These are phyloP conservation scores for Heteropelma amictum DNA, from an alignment of 2,888 invertebrate genomes.

Conservation along the genomic window DNA sequence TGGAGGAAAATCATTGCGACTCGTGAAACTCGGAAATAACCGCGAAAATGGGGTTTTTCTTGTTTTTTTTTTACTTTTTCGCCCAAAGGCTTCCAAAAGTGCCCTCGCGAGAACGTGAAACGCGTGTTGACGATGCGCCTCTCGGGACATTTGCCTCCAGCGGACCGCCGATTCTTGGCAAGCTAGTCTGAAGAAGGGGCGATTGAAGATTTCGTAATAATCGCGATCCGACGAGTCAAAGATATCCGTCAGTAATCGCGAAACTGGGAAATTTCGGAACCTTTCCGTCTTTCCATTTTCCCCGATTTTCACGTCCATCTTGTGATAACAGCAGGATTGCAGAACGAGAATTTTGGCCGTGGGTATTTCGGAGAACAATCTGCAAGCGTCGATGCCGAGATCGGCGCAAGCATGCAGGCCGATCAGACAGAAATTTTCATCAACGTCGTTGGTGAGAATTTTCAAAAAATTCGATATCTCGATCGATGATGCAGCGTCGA, in stretches of 20 bases:
- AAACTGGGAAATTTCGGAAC: constrained; percentile 85
- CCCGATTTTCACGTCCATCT: constrained; percentile 76
- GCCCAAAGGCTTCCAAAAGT: constrained; percentile 82
- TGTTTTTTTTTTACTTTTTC: constrained; percentile 78
- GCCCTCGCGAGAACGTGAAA: constrained; percentile 79
- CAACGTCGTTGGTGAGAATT: constrained; percentile 72
- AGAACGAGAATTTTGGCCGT: constrained; percentile 81
- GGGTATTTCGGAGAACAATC: constrained; percentile 82
- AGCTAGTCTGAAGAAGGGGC: constrained; percentile 86
- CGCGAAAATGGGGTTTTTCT: not conserved
- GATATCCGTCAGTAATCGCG: constrained; percentile 78
- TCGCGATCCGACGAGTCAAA: constrained; percentile 70
- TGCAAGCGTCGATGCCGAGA: constrained; percentile 84
- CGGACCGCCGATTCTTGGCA: constrained; percentile 83
- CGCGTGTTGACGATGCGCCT: constrained; percentile 77
- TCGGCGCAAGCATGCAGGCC: constrained; percentile 90
- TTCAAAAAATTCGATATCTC: constrained; percentile 77
- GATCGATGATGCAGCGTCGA: constrained; percentile 79
- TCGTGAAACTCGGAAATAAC: too few relatives aligned
- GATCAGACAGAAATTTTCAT: constrained; percentile 77
- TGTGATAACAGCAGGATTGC: constrained; percentile 91
- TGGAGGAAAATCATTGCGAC: constrained; percentile 48
- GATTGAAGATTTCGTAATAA: constrained; percentile 78
- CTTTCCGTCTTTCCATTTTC: constrained; percentile 58
- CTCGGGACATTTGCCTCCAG: constrained; percentile 79